Base-by-base conservation (phyloP, 2,888 invertebrate species). In the Acanthacorydalis orientalis region DNA sequence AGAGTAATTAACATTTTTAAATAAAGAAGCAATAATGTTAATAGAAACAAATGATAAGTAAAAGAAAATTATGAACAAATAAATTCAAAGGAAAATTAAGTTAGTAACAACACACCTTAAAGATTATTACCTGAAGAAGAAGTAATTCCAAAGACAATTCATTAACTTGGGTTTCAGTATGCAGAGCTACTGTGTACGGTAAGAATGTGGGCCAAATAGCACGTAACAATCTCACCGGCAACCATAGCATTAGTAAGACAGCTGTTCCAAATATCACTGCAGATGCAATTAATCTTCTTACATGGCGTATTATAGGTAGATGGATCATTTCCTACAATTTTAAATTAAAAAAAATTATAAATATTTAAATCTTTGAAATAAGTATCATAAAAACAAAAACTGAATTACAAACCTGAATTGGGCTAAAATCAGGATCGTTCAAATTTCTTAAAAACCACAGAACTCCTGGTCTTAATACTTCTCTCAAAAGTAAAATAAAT, bases 371-470 rank as follows among this genome's bases (percentile, higher is more conserved):
- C 6, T 23, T 23, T 4, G 23, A 23, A 23, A 4, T 23, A 23
- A 23, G 6, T 7, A 35, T 35, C 35, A 35, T n/a, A 35, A 35
- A 35, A 11, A 35, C 4, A 12, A n/a, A n/a, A 35, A 35, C 11
- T n/a, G 7, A 15, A 14, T 32, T 9, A 58, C 60, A 53, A 52
- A 77, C 92, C 71, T 92, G 95, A 51, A 98, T 95, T 7, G 98
- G 98, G 68, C 96, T 97, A 60, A 98, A 98, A 60, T 98, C 97
- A 0, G 98, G 97, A 69, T 98, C 97, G 65, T 98, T 98, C 49
- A 98, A 73, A 64, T 98, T 98, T 54, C 96, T 77, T 56, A 98
- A 73, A 66, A 98, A 98, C 97, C 97, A 98, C 2, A 98, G 71
- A 0, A 97, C 95, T 0, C 98, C 98, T 0, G 98, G 98, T 46